Conservation (phyloP, 2,888 invertebrate genomes). For the Philonicus albiceps region DNA sequence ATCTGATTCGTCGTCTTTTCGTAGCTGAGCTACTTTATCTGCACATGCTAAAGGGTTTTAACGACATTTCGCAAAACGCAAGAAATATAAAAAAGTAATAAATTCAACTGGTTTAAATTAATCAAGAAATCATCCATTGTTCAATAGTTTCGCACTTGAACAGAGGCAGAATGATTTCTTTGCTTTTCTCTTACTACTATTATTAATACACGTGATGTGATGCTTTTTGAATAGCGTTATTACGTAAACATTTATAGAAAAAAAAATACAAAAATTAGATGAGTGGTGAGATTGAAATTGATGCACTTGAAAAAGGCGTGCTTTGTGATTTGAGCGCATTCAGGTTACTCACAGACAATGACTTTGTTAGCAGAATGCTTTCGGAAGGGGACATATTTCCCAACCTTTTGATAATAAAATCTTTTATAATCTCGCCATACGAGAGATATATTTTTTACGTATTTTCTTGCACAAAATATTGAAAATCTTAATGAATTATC, state of each 20-base stretch:
- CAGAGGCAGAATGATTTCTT: conserved; percentile 8
- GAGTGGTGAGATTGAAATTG: conserved; percentile 39
- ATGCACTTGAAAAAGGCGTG: neutral
- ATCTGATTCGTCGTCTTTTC: conserved; percentile 44
- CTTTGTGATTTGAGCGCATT: conserved; percentile 32
- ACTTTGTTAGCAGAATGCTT: neutral
- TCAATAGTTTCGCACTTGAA: neutral
- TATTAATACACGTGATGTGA: conserved; percentile 20
- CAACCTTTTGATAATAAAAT: neutral
- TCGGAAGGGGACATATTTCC: neutral
- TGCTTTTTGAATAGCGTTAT: neutral
- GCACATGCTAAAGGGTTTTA: conserved; percentile 28
- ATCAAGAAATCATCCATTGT: neutral
- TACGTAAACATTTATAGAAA: neutral
- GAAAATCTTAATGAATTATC: neutral
- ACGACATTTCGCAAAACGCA: neutral
- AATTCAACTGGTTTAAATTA: neutral
- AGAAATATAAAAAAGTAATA: conserved; percentile 1
- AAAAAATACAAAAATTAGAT: conserved; percentile 12
- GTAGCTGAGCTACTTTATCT: conserved; percentile 59
- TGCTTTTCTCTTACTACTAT: neutral
- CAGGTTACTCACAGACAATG: neutral
- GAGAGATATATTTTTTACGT: neutral
- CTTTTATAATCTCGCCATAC: neutral
- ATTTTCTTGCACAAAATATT: neutral